phyloP scores from a whole-genome alignment of 2,797 vertebrate species.

The Enoplosus armatus region DNA sequence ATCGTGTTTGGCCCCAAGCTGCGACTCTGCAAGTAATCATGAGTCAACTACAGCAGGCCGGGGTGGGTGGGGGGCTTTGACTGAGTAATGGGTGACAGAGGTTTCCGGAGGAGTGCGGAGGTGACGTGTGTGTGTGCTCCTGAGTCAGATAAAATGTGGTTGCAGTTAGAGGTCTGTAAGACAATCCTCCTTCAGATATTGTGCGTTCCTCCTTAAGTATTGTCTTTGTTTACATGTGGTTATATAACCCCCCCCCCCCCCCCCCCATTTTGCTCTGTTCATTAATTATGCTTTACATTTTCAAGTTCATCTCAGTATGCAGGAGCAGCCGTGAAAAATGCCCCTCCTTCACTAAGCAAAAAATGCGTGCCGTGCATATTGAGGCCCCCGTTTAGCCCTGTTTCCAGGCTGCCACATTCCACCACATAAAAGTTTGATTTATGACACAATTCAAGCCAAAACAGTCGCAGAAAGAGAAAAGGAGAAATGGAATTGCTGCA shows the following conservation, averaged over 20 bases:
- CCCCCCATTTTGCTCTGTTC: neutral
- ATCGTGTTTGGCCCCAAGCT: constrained; percentile 52
- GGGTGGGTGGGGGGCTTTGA: constrained; percentile 42
- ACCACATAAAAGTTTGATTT: constrained; percentile 60
- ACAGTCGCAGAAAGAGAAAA: constrained; percentile 44
- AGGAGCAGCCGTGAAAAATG: constrained; percentile 11
- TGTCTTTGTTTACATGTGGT: no score
- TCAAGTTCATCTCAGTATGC: neutral
- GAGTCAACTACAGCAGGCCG: constrained; percentile 45
- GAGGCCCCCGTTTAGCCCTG: constrained; percentile 23
- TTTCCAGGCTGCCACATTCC: constrained; percentile 53
- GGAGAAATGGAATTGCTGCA: constrained; percentile 39
- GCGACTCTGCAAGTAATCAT: constrained; percentile 56
- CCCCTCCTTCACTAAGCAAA: constrained; percentile 14
- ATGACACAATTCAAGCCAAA: constrained; percentile 39
- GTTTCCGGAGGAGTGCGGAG: constrained; percentile 50
- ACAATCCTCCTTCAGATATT: constrained; percentile 17
- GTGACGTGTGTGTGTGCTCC: constrained; percentile 39
- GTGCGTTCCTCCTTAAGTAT: no score
- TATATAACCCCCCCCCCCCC: neutral
- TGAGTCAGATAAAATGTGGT: constrained; percentile 55
- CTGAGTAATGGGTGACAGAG: constrained; percentile 53
- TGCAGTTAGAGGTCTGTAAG: constrained; percentile 54
- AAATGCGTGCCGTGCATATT: constrained; percentile 21
- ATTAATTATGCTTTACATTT: constrained; percentile 7